Evolutionary conservation across 2,113 vertebrate species (phyloP), one percentile per base, ranked within the genome.

Genomic region (Candoia aspera): DNA sequence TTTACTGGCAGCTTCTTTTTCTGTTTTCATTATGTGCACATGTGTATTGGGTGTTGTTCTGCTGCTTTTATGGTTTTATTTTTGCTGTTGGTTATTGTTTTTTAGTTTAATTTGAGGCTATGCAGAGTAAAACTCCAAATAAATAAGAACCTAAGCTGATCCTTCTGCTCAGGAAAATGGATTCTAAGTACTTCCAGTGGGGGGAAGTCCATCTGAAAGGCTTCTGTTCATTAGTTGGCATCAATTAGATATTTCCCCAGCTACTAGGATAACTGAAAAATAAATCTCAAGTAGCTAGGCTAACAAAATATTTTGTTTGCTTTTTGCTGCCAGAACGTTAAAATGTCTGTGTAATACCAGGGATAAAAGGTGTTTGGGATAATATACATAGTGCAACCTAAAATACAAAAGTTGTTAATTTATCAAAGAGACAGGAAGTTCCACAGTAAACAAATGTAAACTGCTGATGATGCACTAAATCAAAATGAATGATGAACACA

Each of bases 381-480:
- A 95, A 95, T 85, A 83, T 92, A 95, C 91, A 92, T 83, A 91
- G 96, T 95, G 94, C 91, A 96, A 94, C 94, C 96, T 95, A 88
- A 95, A 94, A 95, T 93, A 96, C 94, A 96, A 96, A 96, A 95
- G 95, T 91, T 93, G 95, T 93, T 96, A 96, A 97, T 97, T 97
- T 96, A 97, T 97, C 96, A 97, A 92, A 95, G 73, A 95, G 95
- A 94, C 90, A 92, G 60, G 92, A 95, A 93, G 73, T 96, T 95
- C 95, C 94, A 94, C 85, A 73, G 96, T 98, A 97, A 96, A 97
- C 94, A 95, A 97, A 97, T 97, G 95, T 96, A 96, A 97, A 97
- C 95, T 97, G 97, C 97, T 98, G 97, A 97, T 97, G 96, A 97
- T 97, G 96, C 97, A 97, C 96, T 98, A 98, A 97, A 98, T 98